Base-by-base conservation (phyloP, 2,113 vertebrate genomes). In the Actinemys pallida region DNA sequence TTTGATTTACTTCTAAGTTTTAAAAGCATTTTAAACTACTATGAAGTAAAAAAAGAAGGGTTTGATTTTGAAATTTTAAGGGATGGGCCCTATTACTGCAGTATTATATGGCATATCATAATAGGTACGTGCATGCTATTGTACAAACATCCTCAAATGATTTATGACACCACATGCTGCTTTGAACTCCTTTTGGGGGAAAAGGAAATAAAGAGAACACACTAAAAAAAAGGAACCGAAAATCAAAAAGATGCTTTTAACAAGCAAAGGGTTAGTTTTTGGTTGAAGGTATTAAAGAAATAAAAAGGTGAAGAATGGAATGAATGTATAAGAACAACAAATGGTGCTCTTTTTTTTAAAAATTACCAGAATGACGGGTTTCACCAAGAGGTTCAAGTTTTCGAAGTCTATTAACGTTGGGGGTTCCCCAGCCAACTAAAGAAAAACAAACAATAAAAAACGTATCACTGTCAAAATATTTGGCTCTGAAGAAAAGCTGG, bases 361-460 rank as follows among this genome's bases (percentile, higher is more conserved):
- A 81, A 81, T 98, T 99, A 98, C 98, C 98, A 98, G 98, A 98
- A 96, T 94, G 98, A 97, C 90, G 98, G 90, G 97, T 98, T 97
- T 98, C 98, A 98, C 98, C 98, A 97, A 98, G 98, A 97, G 98
- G 98, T 89, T 98, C 98, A 98, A 98, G 98, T 98, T 98, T 98
- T 98, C 98, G 90, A 98, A 98, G 98, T 98, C 98, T 98, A 97
- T 97, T 98, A 96, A 98, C 96, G 98, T 97, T 98, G 90, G 98
- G 98, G 95, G 98, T 98, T 98, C 97, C 98, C 98, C 98, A 98
- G 98, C 98, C 98, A 98, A 98, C 98, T 99, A 96, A 93, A 98
- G 97, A 86, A 96, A 98, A 97, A 98, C 92, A 98, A 96, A 93
- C 27, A 97, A 97, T 98, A 93, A 96, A 95, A 97, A 95, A 95